Base-by-base conservation (phyloP, 2,888 invertebrate genomes). In the Malachius bipustulatus region DNA sequence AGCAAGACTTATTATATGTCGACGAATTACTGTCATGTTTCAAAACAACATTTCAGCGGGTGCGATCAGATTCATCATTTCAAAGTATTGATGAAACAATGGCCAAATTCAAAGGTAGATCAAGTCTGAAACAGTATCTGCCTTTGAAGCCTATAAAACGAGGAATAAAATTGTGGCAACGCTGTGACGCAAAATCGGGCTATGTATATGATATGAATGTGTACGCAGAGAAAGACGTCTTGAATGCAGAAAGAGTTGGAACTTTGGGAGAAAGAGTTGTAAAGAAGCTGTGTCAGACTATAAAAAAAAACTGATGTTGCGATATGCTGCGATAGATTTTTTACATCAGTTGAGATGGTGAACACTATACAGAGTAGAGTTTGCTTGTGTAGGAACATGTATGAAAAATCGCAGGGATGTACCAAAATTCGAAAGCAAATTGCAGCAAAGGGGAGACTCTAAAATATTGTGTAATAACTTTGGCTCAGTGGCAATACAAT, bases 11-110 rank as follows among this genome's bases (percentile, higher is more conserved):
- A 19, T 28, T 34, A 27, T 27, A 27, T 36, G n/a, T n/a, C 2
- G 39, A 39, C 3, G 36, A 39, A 16, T 12, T 39, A 11, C 13
- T 37, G 30, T 26, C 34, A 10, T 40, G 37, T 31, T 35, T 40
- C 27, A 35, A 38, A 29, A 11, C 34, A 29, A 40, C 37, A 38
- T 40, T 29, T 40, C 37, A 32, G 28, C 37, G 28, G 8, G 31
- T 32, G 4, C 19, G 35, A 38, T 27, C 30, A 11, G 40, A 40
- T 31, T 35, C 35, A 13, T 32, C 27, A 32, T 34, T 31, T 30
- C 40, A 40, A 19, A 28, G 14, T 11, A 34, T 35, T 35, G 34
- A 36, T 30, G 36, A 41, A 30, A 12, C 12, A n/a, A 35, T 35
- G 30, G 24, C 27, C 10, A 35, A 35, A 30, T 35, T 35, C 30